Conservation (phyloP, 2,113 vertebrate genomes). For the Atlantisia rogersi region DNA sequence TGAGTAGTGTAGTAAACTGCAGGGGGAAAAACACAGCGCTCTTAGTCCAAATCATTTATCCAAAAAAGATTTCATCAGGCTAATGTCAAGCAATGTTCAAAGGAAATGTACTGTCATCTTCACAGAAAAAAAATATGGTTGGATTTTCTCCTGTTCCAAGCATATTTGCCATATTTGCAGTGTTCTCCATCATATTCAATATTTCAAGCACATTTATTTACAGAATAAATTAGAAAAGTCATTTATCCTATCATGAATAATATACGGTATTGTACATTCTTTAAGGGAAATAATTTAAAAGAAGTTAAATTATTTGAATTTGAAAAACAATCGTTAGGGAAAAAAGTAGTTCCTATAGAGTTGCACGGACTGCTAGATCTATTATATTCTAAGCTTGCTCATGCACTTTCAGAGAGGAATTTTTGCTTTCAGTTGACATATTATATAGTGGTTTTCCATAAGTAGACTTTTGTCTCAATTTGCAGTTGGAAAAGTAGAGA, state of each 20-base stretch:
- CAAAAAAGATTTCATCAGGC: neutral
- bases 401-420: neutral
- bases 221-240: neutral
- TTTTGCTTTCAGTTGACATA: neutral
- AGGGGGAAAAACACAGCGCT: neutral
- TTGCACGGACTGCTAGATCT: neutral
- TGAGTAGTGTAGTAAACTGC: neutral
- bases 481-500: neutral
- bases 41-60: neutral
- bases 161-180: rapidly evolving
- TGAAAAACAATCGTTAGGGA: neutral
- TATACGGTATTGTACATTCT: neutral
- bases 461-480: neutral
- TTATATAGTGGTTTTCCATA: neutral
- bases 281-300: neutral
- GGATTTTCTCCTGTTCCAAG: neutral
- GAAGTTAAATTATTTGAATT: neutral
- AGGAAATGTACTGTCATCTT: neutral
- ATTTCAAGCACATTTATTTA: neutral
- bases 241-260: neutral
- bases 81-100: neutral
- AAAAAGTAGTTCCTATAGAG: neutral
- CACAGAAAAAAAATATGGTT: neutral
- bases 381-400: neutral
- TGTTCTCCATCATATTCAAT: neutral